Conservation (phyloP, 1,140 invertebrate species). For the Drosophila watanabei region DNA sequence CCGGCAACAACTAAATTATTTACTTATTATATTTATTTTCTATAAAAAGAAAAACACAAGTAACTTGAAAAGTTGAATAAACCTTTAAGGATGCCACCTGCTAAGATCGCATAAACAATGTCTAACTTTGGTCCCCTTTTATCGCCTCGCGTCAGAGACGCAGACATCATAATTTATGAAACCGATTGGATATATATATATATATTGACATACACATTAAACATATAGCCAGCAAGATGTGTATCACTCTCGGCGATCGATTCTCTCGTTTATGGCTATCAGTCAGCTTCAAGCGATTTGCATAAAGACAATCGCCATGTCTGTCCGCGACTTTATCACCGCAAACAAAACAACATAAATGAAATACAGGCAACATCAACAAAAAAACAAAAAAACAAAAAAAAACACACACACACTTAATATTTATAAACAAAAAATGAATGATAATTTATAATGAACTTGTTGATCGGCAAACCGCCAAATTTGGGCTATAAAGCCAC, state of each 20-base stretch:
- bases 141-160: neutral
- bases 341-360: conserved; percentile 6
- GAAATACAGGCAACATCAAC: conserved; percentile 7
- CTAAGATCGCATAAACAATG: conserved; percentile 1
- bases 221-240: conserved; percentile 22
- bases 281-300: conserved; percentile 30
- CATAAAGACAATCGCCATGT: conserved; percentile 52
- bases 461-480: conserved; percentile 4
- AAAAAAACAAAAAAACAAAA: conserved; percentile 26
- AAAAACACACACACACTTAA: neutral
- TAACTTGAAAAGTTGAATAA: conserved; percentile 18
- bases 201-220: neutral
- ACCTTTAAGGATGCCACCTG: conserved; percentile 13
- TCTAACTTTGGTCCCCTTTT: neutral
- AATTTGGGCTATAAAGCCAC: conserved; percentile 39
- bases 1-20: neutral
- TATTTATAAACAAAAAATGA: conserved; percentile 37
- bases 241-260: conserved; percentile 31
- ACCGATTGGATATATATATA: neutral
- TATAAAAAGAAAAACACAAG: neutral
- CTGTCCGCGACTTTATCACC: conserved; percentile 44
- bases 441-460: conserved; percentile 73
- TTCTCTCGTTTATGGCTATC: conserved; percentile 43
- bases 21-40: neutral
- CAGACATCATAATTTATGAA: conserved; percentile 33